Base-by-base conservation (phyloP, 2,797 vertebrate species). In the Sarcophilus harrisii region DNA sequence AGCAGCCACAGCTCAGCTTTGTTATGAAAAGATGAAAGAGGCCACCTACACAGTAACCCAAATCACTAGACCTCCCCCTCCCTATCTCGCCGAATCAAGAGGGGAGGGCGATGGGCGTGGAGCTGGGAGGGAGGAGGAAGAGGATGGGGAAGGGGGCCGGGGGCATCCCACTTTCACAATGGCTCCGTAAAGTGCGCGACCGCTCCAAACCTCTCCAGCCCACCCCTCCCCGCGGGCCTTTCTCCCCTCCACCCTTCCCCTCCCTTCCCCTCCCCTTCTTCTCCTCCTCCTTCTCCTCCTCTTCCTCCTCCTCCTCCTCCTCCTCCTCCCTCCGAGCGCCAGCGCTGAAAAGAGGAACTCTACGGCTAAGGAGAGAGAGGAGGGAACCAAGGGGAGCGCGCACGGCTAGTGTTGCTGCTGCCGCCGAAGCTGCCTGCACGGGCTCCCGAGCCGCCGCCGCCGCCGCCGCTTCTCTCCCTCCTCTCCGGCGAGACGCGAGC, bases 21-120 rank as follows among this genome's bases (percentile, higher is more conserved):
- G 97, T 98, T 97, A 97, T 96, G 98, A 97, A 97, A 95, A 97
- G 97, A 98, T 97, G 97, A 97, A 98, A 98, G 97, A 97, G 97
- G 98, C 98, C 98, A 98, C 98, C 98, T 98, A 96, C 98, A 97
- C 97, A 96, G 97, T 97, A 96, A 98, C 98, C 98, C 98, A 97
- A 98, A 98, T 98, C 97, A 96, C 94, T 90, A 97, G 98, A 95
- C 97, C 97, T 97, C 97, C 98, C 97, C 98, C 97, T 97, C 97
- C 97, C 97, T 14, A 93, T 92, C 97, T 95, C 97, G 89, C 97
- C 94, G 97, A 97, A 95, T 96, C 95, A 45, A 91, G 96, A 94
- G 94, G 95, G 95, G 97, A 95, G 94, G 95, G 95, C 94, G 96
- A 96, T 96, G 96, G 96, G 97, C 95, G 97, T 95, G 97, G 95